Conservation (phyloP, 2,888 invertebrate species). For the Sclerodermus sp. region DNA sequence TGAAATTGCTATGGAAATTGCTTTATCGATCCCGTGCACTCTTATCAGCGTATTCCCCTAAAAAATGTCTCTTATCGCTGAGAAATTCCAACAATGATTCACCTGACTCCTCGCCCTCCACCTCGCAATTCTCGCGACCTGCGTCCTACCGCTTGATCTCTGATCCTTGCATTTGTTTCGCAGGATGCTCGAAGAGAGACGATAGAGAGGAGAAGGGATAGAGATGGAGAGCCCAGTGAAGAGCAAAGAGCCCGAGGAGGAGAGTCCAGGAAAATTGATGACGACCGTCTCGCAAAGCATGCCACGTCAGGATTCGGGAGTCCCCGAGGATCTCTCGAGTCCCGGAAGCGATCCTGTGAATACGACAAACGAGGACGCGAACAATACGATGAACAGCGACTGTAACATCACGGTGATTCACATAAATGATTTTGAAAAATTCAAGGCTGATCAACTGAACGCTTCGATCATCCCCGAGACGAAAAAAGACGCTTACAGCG, state of each 20-base stretch:
- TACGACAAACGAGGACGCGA: conserved; percentile 31
- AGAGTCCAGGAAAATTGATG: background rate
- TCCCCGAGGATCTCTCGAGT: conserved; percentile 48
- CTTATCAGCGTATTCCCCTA: background rate
- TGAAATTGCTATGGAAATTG: no score
- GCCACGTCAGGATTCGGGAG: conserved; percentile 49
- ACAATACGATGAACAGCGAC: conserved; percentile 45
- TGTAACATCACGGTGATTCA: conserved; percentile 52
- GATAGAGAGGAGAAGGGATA: no score
- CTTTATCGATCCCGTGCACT: no score
- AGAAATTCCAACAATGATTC: no score
- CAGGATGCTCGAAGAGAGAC: no score
- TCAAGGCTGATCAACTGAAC: conserved; percentile 17
- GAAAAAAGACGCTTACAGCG: conserved; percentile 26
- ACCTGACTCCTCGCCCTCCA: no score
- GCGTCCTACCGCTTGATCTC: no score
- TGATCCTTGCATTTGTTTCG: no score
- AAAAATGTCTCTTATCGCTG: no score
- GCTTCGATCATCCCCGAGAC: conserved; percentile 5
- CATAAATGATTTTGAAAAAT: conserved; percentile 26
- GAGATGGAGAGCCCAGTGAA: no score
- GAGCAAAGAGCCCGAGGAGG: no score
- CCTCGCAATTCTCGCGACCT: no score
- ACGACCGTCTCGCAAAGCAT: conserved; percentile 38
- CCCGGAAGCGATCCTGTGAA: conserved; percentile 27